Evolutionary conservation across 2,888 invertebrate genomes (phyloP).

Genomic region (Morpho achilles): DNA sequence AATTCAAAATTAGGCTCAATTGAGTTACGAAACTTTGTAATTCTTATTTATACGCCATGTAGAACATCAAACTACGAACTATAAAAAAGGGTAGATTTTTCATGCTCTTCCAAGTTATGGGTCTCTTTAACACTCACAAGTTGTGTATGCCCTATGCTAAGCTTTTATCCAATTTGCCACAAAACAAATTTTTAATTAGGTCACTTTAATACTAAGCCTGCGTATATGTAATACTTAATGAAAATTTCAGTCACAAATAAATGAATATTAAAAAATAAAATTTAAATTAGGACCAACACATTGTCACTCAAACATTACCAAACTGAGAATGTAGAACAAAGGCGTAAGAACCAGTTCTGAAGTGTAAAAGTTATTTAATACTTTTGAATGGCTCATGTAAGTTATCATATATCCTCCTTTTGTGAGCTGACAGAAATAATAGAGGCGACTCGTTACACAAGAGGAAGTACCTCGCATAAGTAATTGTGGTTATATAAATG

Average conservation of each 20-base stretch:
- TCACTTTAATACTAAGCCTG: too few species aligned
- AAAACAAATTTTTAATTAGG: too few species aligned
- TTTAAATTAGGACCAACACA: slow-evolving; percentile 26
- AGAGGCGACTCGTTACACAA: slow-evolving; percentile 20
- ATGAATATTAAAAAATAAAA: background rate
- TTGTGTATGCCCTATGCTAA: too few species aligned
- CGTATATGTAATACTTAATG: too few species aligned
- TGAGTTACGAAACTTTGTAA: too few species aligned
- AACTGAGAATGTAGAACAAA: slow-evolving; percentile 45
- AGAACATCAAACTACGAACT: too few species aligned
- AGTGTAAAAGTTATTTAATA: slow-evolving; percentile 41
- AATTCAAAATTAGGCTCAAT: too few species aligned
- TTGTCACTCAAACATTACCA: slow-evolving; percentile 35
- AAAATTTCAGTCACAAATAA: background rate
- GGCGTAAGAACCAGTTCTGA: slow-evolving; percentile 44
- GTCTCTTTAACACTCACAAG: too few species aligned
- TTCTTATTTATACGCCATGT: too few species aligned
- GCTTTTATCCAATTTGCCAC: too few species aligned
- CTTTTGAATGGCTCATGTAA: slow-evolving; percentile 30
- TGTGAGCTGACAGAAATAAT: slow-evolving; percentile 32
- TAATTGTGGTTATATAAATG: slow-evolving; percentile 18
- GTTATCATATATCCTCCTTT: slow-evolving; percentile 38
- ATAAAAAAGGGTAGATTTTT: too few species aligned
- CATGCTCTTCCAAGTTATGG: too few species aligned
- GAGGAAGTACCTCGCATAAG: slow-evolving; percentile 20